Evolutionary conservation across 2,113 vertebrate genomes (phyloP).

Genomic region (Cyanistes caeruleus): DNA sequence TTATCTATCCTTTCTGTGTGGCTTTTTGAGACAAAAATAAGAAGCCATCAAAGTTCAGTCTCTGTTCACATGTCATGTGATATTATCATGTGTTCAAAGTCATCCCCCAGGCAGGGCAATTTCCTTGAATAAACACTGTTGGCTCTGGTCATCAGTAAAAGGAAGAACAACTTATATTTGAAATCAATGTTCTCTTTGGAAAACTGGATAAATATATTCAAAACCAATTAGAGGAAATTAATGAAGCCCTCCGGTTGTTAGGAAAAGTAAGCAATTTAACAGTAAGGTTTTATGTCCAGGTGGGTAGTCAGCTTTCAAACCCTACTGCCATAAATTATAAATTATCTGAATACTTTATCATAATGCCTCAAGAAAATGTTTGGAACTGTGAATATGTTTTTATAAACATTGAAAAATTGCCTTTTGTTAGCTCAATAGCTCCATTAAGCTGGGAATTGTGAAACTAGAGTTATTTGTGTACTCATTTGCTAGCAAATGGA

Average conservation of each 20-base stretch:
- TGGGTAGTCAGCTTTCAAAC: background rate
- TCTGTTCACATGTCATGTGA: background rate
- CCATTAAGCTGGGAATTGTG: background rate
- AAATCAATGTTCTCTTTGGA: background rate
- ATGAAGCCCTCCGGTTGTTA: background rate
- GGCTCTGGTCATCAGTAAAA: background rate
- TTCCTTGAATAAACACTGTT: background rate
- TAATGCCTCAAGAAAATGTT: constrained; percentile 1
- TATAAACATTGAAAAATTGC: constrained; percentile 7
- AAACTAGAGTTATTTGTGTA: constrained; percentile 15
- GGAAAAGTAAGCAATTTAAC: background rate
- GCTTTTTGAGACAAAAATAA: background rate
- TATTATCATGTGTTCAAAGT: background rate
- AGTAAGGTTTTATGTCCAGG: background rate
- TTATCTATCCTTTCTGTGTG: background rate
- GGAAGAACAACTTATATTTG: background rate
- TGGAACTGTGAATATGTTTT: constrained; percentile 5
- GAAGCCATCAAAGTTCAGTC: background rate
- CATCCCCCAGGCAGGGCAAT: background rate
- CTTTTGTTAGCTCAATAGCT: constrained; percentile 25
- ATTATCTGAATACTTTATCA: background rate
- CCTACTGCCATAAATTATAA: background rate
- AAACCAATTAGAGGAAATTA: background rate
- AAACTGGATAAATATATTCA: background rate
- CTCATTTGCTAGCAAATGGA: constrained; percentile 53